Evolutionary conservation across 2,888 invertebrate species (phyloP).

Genomic region (Dioctria rufipes): DNA sequence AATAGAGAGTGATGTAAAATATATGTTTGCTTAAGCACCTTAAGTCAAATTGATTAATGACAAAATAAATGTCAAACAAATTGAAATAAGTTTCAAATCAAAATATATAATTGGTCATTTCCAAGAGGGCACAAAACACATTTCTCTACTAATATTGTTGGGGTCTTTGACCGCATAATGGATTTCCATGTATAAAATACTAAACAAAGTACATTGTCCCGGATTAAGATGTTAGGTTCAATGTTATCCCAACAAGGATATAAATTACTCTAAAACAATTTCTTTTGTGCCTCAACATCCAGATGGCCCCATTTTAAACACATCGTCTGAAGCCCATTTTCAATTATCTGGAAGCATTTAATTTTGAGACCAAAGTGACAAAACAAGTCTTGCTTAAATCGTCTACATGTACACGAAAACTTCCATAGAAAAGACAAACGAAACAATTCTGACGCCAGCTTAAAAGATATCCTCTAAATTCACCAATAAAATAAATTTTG

Average conservation of each 20-base stretch:
- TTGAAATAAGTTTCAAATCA: slow-evolving; percentile 43
- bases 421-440: neutral
- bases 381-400: neutral
- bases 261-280: slow-evolving; percentile 41
- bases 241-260: slow-evolving; percentile 37
- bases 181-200: neutral
- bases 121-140: neutral
- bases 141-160: neutral
- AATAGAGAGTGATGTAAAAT: neutral
- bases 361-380: slow-evolving; percentile 45
- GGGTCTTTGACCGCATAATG: slow-evolving; percentile 14
- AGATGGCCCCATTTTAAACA: neutral
- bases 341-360: slow-evolving; percentile 52
- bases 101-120: slow-evolving; percentile 29
- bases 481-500: slow-evolving; percentile 53
- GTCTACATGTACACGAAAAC: neutral
- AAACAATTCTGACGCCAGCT: slow-evolving; percentile 34
- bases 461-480: slow-evolving; percentile 51
- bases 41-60: slow-evolving; percentile 20
- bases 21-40: slow-evolving; percentile 7
- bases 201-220: slow-evolving; percentile 28
- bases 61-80: slow-evolving; percentile 27
- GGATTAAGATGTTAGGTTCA: slow-evolving; percentile 27
- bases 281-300: neutral
- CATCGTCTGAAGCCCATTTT: slow-evolving; percentile 22